These are phyloP conservation scores for Epizoanthus scotinus DNA, from an alignment of 92 coral and sea anemone genomes.

Conservation along the genomic window DNA sequence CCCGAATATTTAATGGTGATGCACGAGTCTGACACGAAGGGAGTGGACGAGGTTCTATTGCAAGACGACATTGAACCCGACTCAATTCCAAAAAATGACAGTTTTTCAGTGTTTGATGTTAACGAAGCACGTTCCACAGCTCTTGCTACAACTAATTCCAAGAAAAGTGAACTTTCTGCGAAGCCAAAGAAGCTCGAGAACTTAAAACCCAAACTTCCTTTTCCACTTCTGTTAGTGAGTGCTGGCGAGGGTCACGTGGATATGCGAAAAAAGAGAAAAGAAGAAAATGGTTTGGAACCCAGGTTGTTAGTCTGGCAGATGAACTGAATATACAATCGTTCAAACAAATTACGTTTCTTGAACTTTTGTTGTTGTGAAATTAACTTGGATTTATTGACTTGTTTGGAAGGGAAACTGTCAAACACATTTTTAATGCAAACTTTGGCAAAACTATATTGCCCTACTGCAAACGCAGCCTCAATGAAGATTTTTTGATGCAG, in stretches of 20 bases:
- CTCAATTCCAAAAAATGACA: constrained; percentile 34
- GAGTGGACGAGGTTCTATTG: neutral
- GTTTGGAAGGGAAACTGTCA: no score
- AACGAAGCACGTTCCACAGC: constrained; percentile 28
- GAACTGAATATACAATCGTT: constrained; percentile 20
- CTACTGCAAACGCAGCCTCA: no score
- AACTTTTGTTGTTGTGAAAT: no score
- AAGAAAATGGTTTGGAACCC: constrained; percentile 77
- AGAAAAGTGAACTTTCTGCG: constrained; percentile 16
- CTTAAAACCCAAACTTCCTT: constrained; percentile 78
- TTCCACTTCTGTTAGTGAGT: constrained; percentile 87
- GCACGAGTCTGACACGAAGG: neutral
- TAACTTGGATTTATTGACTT: no score
- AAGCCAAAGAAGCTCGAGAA: constrained; percentile 56
- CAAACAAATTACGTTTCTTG: no score
- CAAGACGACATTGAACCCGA: constrained; percentile 9
- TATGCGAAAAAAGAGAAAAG: constrained; percentile 73
- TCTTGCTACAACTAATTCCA: constrained; percentile 28
- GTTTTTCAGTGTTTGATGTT: constrained; percentile 55
- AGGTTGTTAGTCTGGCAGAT: constrained; percentile 94
- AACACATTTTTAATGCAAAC: no score
- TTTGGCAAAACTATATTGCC: no score
- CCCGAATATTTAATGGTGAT: constrained; percentile 26
- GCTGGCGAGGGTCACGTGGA: constrained; percentile 98
- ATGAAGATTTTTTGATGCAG: no score